Base-by-base conservation (phyloP, 2,888 invertebrate species). In the Morpho achilles region DNA sequence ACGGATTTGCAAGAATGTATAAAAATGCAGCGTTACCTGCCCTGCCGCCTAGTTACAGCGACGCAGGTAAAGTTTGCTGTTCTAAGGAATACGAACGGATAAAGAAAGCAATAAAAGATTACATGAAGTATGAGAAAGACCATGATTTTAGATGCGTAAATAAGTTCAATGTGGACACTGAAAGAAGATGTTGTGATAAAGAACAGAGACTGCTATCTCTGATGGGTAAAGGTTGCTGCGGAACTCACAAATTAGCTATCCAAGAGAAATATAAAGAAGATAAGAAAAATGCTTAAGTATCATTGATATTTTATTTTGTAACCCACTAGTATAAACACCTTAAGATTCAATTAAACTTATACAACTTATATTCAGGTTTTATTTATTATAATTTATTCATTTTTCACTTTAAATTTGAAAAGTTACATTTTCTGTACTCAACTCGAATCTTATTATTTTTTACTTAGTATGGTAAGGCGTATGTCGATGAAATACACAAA, bases 301-400 rank as follows among this genome's bases (percentile, higher is more conserved):
- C 73, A 79, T 79, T 81, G 79, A 80, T 71, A 67, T 87, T 89
- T 88, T 88, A 89, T 88, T 89, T 90, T 89, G 88, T 90, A 89
- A 88, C 84, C 85, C 82, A 74, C 60, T 64, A 65, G 67, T 65
- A 44, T 68, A 67, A 42, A 64, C 9, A 57, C 0, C 58, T 56
- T 55, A 74, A 73, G 69, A 76, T 67, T 70, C 65, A 51, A 73
- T 65, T 73, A 74, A 64, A 75, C 54, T 73, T 69, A 62, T 69
- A 62, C 68, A 72, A 73, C 68, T 67, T 63, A 40, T 23, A n/a
- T 32, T 50, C 41, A 55, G 10, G 39, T 58, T 56, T 61, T 10
- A 49, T 40, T 58, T 23, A 7, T 16, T 9, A 7, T 7, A 32
- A 2, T 32, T 5, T 5, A 32, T 5, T 5, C 32, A 5, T 32